phyloP scores from a whole-genome alignment of 2,888 invertebrate species.

The Osmoderma eremita region DNA sequence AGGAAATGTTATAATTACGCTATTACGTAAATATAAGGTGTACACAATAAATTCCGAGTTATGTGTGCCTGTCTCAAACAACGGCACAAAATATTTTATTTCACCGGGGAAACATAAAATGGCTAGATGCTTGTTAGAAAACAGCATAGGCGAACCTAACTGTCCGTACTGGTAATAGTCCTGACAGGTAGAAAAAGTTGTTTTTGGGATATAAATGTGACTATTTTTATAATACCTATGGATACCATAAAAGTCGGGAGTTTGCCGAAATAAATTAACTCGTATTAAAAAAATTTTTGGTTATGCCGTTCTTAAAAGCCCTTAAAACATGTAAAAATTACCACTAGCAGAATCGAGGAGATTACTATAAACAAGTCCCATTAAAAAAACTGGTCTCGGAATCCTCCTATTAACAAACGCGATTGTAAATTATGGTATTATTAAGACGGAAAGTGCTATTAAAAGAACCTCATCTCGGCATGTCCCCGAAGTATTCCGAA shows the following conservation, averaged over 20 bases:
- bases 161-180: too few relatives aligned
- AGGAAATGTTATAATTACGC: slow-evolving; percentile 31
- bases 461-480: slow-evolving; percentile 4
- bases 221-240: too few relatives aligned
- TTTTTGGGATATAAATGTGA: too few relatives aligned
- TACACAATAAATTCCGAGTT: slow-evolving; percentile 13
- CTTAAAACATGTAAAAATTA: neutral
- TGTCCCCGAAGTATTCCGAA: neutral
- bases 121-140: slow-evolving; percentile 17
- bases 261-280: too few relatives aligned
- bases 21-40: slow-evolving; percentile 13
- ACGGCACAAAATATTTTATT: slow-evolving; percentile 20
- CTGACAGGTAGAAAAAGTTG: too few relatives aligned
- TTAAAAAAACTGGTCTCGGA: slow-evolving; percentile 22
- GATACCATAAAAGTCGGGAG: too few relatives aligned
- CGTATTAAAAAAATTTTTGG: too few relatives aligned
- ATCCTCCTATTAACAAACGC: slow-evolving; percentile 3
- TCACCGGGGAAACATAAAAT: slow-evolving; percentile 14
- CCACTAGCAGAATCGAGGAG: neutral
- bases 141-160: slow-evolving; percentile 6
- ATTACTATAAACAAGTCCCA: slow-evolving; percentile 13
- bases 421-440: slow-evolving; percentile 2
- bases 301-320: too few relatives aligned
- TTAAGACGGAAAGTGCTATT: neutral
- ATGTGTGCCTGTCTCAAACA: slow-evolving; percentile 16